phyloP scores from a whole-genome alignment of 2,888 invertebrate genomes.

The Strigamia crassipes region DNA sequence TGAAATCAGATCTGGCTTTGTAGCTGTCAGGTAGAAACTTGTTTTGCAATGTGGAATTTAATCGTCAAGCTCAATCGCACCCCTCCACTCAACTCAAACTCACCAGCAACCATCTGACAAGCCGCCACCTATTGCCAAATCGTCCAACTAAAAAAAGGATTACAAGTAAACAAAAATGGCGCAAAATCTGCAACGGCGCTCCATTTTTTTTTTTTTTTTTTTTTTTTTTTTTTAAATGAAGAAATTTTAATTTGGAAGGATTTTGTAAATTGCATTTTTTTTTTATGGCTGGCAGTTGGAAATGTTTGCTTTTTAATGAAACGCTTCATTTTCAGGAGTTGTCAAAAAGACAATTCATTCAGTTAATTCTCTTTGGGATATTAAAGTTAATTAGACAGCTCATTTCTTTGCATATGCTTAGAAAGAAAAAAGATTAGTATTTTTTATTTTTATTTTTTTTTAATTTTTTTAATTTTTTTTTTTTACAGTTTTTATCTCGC shows the following conservation, averaged over 20 bases:
- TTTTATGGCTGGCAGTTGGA: background rate
- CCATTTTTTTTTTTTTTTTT: background rate
- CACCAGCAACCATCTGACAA: background rate
- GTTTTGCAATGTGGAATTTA: conserved; percentile 7
- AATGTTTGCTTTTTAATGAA: conserved; percentile 31
- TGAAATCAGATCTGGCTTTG: conserved; percentile 31
- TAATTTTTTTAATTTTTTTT: background rate
- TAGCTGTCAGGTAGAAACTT: conserved; percentile 34
- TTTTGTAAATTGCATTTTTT: conserved; percentile 6
- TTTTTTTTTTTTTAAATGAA: background rate
- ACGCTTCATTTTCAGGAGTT: conserved; percentile 19
- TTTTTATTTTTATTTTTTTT: background rate
- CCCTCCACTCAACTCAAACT: background rate
- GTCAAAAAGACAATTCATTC: conserved; percentile 28
- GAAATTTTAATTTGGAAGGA: conserved; percentile 2
- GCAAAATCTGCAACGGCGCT: background rate
- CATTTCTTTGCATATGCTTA: conserved; percentile 5
- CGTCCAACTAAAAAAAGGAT: too few relatives aligned
- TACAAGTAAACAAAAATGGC: too few relatives aligned
- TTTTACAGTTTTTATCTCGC: background rate
- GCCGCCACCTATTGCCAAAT: background rate
- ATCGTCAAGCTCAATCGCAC: conserved; percentile 8
- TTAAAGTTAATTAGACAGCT: conserved; percentile 28
- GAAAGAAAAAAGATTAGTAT: background rate
- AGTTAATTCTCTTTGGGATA: conserved; percentile 18